Percentiles rank a stretch among this genome's conserved stretches.
Conservation (phyloP, 2,888 invertebrate species). For the Athrips mouffetella region DNA sequence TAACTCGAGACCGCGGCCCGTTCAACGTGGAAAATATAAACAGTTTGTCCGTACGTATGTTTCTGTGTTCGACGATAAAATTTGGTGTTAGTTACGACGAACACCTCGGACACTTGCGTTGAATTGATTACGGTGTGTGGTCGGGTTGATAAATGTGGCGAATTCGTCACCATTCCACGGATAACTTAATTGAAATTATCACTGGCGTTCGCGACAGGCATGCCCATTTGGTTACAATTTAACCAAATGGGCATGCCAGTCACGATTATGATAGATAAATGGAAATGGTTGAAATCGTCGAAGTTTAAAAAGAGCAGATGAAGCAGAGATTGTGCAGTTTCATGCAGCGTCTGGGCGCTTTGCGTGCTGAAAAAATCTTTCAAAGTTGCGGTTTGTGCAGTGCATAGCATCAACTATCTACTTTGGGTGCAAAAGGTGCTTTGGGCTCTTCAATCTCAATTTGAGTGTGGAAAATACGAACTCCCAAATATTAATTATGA, state of each 20-base stretch:
- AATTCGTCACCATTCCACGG: not conserved
- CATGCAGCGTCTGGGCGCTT: no score
- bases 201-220: no score
- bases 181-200: not conserved
- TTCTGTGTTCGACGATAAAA: constrained; percentile 58
- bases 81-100: constrained; percentile 56
- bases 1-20: constrained; percentile 65
- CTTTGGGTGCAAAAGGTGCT: not conserved
- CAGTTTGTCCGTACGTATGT: constrained; percentile 49
- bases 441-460: not conserved
- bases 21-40: constrained; percentile 62
- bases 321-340: no score
- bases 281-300: no score
- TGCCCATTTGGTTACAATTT: no score
- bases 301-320: no score
- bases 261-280: no score
- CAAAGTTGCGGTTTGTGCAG: not conserved
- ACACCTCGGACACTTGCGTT: constrained; percentile 21
- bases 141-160: constrained; percentile 8
- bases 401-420: not conserved
- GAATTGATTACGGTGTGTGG: constrained; percentile 22
- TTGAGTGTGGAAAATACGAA: not conserved
- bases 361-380: no score
- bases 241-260: no score
- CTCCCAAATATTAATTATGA: not conserved